Percentiles rank a stretch among this genome's conserved stretches.
phyloP scores from a whole-genome alignment of 2,888 invertebrate genomes.

The Scaeva pyrastri region DNA sequence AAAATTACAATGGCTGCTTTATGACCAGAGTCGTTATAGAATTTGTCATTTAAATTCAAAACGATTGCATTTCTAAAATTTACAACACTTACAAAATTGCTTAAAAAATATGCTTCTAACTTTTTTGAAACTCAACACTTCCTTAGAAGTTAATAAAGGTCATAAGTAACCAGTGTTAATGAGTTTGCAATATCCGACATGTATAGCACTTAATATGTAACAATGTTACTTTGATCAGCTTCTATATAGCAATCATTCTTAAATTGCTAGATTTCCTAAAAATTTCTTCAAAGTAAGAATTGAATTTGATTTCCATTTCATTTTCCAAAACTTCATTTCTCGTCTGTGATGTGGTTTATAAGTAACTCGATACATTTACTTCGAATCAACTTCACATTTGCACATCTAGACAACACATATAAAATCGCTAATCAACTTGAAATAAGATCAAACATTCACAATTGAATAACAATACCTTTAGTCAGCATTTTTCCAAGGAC shows the following conservation, averaged over 20 bases:
- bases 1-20: too few species aligned
- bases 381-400: conserved; percentile 41
- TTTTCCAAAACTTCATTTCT: conserved; percentile 17
- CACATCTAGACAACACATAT: background rate
- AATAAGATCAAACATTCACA: conserved; percentile 74
- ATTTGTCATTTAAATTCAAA: too few species aligned
- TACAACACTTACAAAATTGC: too few species aligned
- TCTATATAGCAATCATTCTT: too few species aligned
- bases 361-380: conserved; percentile 56
- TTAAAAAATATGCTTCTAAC: too few species aligned
- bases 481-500: conserved; percentile 69
- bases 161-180: background rate
- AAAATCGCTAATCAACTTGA: conserved; percentile 68
- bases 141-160: background rate
- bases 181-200: background rate
- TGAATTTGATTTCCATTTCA: background rate
- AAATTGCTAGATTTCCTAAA: background rate
- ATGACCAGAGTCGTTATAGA: too few species aligned
- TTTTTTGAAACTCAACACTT: background rate
- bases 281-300: conserved; percentile 24
- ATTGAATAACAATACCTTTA: conserved; percentile 67
- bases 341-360: conserved; percentile 1
- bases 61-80: too few species aligned
- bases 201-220: background rate
- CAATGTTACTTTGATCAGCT: conserved; percentile 43